These are phyloP conservation scores for Baccha elongata DNA, from an alignment of 2,888 invertebrate genomes.

Conservation along the genomic window DNA sequence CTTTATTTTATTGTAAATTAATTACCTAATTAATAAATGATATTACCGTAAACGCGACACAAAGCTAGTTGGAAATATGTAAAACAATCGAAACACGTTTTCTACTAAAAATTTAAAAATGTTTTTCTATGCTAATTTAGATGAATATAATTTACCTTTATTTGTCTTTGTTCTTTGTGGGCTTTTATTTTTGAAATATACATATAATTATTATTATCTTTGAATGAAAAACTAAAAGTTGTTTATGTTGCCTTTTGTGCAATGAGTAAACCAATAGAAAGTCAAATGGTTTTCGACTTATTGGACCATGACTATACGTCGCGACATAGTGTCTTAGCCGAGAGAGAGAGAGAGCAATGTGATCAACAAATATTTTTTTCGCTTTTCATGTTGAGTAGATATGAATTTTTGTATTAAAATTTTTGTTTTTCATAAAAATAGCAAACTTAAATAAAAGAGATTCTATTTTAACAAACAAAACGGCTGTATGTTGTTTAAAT, in stretches of 20 bases:
- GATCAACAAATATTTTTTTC: conserved; percentile 43
- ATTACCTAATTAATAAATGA: conserved; percentile 9
- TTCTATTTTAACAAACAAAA: conserved; percentile 70
- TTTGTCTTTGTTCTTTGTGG: neutral
- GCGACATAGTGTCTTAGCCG: conserved; percentile 16
- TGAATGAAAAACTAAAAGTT: neutral
- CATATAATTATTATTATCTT: neutral
- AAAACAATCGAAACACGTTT: conserved; percentile 15
- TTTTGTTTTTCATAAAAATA: conserved; percentile 61
- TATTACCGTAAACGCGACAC: conserved; percentile 6
- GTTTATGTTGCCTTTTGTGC: conserved; percentile 6
- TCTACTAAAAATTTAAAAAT: conserved; percentile 40
- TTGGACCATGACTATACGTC: neutral
- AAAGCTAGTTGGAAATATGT: neutral
- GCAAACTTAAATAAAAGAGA: conserved; percentile 40
- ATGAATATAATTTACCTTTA: conserved; percentile 42
- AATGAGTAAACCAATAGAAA: neutral
- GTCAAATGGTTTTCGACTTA: conserved; percentile 8
- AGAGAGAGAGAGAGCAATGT: conserved; percentile 20
- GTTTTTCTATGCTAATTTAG: neutral
- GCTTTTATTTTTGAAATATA: conserved; percentile 25
- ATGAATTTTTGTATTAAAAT: conserved; percentile 19
- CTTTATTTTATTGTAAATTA: neutral
- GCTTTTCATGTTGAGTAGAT: conserved; percentile 3
- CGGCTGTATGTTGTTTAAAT: conserved; percentile 24